phyloP scores from a whole-genome alignment of 2,888 invertebrate genomes.

The Drosophila neutralis region DNA sequence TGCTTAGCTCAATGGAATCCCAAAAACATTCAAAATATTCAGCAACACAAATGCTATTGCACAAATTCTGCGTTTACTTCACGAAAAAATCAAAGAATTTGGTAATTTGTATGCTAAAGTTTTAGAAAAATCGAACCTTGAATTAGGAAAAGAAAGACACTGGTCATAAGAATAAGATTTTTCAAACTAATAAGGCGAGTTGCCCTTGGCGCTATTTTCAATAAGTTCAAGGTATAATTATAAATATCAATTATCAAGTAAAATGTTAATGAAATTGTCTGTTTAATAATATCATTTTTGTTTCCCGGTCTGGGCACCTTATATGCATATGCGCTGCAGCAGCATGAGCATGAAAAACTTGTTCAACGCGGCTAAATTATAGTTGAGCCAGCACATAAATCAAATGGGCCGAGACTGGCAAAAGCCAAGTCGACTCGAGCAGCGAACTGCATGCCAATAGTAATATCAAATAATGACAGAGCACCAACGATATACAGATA shows the following conservation, averaged over 20 bases:
- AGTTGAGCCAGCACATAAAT: constrained; percentile 54
- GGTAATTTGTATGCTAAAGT: neutral
- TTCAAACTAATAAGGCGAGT: neutral
- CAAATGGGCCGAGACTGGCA: constrained; percentile 31
- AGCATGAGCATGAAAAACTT: constrained; percentile 38
- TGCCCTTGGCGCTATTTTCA: neutral
- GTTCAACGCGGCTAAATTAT: constrained; percentile 43
- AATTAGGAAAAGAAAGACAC: neutral
- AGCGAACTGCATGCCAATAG: constrained; percentile 46
- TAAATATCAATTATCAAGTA: neutral
- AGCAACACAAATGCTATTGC: neutral
- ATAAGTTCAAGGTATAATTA: neutral
- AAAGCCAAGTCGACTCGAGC: constrained; percentile 32
- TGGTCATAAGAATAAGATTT: neutral
- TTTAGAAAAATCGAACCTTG: neutral
- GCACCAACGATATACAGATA: constrained; percentile 15
- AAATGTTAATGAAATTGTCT: neutral
- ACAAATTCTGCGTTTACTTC: neutral
- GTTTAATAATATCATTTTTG: neutral
- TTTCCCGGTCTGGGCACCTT: neutral
- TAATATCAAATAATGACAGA: constrained; percentile 64
- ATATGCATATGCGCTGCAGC: neutral
- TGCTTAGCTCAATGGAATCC: neutral
- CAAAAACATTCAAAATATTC: neutral
- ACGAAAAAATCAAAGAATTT: neutral